phyloP scores from a whole-genome alignment of 2,888 invertebrate species.

The Apotomis betuletana region DNA sequence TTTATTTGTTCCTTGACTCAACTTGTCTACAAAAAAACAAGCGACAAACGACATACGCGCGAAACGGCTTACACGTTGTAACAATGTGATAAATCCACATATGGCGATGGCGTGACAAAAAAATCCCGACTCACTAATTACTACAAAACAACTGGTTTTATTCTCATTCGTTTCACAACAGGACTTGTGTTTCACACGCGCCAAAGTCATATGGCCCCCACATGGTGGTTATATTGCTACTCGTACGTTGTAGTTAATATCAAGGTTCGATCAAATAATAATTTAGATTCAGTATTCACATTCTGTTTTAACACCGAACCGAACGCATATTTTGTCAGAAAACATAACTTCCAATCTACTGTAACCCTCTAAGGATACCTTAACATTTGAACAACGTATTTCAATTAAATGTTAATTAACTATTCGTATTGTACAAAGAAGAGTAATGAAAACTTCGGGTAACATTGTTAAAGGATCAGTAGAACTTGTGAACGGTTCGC shows the following conservation, averaged over 20 bases:
- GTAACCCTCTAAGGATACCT: slow-evolving; percentile 19
- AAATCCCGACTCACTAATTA: slow-evolving; percentile 42
- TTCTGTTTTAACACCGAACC: not conserved
- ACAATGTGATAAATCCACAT: slow-evolving; percentile 55
- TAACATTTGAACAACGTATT: slow-evolving; percentile 48
- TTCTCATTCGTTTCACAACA: slow-evolving; percentile 3
- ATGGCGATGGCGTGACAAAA: slow-evolving; percentile 40
- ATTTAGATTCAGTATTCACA: not conserved
- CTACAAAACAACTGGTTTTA: slow-evolving; percentile 27
- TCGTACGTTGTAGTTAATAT: too few relatives aligned
- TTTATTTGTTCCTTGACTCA: slow-evolving; percentile 45
- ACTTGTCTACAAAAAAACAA: slow-evolving; percentile 57
- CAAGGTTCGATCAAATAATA: too few relatives aligned
- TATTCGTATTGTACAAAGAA: slow-evolving; percentile 66
- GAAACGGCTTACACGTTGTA: slow-evolving; percentile 71
- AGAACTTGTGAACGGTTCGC: slow-evolving; percentile 56
- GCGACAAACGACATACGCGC: slow-evolving; percentile 58
- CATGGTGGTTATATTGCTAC: not conserved
- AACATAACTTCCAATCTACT: slow-evolving; percentile 14
- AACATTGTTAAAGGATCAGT: slow-evolving; percentile 72
- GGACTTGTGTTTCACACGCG: not conserved
- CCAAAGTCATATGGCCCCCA: not conserved
- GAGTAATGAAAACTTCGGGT: slow-evolving; percentile 64
- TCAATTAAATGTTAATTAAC: slow-evolving; percentile 68
- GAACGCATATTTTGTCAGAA: slow-evolving; percentile 5